Evolutionary conservation across 1,140 invertebrate species (phyloP), one percentile per base, ranked within the genome.

Genomic region (Globodera rostochiensis): DNA sequence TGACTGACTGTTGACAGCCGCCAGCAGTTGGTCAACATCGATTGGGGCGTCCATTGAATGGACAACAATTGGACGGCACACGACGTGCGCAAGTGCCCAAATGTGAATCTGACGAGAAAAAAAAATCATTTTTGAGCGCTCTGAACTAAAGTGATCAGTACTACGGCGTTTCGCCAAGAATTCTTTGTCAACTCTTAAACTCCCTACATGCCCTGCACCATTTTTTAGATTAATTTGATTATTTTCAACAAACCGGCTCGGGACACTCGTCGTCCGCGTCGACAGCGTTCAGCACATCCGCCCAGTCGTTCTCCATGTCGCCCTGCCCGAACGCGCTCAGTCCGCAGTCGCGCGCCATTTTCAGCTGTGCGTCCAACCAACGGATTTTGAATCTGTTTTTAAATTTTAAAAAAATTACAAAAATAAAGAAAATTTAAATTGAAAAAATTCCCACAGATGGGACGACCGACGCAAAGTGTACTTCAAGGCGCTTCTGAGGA

Each of bases 21-120:
- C 73, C 25, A 70, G 73, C 19, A 21, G 3, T 70, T 74, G 21
- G 73, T 21, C 66, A 74, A 36, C 36, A 36, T 36, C 36, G 15
- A 80, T 77, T 21, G 79, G 74, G 15, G 82, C 79, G 25, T 80
- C 67, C 79, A 80, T 80, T 80, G 79, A 79, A 36, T 79, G 47
- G 7, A 80, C 79, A 47, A 80, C 25, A 15, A 80, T 80, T 7
- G 79, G 79, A 19, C 79, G 79, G 73, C 79, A 80, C 1, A 80
- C 79, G 67, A 80, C 79, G 25, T 80, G 79, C 6, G 79, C 45
- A 19, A 80, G 46, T 11, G 77, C 79, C 73, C 73, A 80, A 74
- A 80, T 77, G 79, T 80, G 79, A 19, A 80, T 80, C 79, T 80
- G 75, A 36, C 2, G 36, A 36, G 36, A 36, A 36, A n/a, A n/a